Conservation (phyloP, 2,888 invertebrate species). For the Nomada ruficornis region DNA sequence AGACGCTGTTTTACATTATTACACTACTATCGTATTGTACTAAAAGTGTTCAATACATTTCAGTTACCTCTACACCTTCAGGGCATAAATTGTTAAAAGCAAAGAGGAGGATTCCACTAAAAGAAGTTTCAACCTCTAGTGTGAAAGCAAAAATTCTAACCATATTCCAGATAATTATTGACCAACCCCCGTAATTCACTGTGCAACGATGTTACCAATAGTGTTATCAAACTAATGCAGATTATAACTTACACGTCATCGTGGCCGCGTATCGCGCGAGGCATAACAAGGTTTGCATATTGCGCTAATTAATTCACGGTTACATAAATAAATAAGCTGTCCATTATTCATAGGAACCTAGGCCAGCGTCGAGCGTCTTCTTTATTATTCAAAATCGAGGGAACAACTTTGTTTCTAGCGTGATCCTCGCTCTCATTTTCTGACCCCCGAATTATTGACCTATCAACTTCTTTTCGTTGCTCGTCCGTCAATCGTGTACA, state of each 20-base stretch:
- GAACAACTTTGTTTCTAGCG: constrained; percentile 33
- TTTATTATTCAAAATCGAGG: constrained; percentile 51
- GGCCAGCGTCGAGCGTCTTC: constrained; percentile 1
- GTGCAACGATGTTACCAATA: constrained; percentile 25
- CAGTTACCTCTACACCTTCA: too few species aligned
- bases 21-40: too few species aligned
- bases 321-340: constrained; percentile 52
- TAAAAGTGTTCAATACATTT: too few species aligned
- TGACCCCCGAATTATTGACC: constrained; percentile 9
- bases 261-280: constrained; percentile 4
- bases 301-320: constrained; percentile 48
- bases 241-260: constrained; percentile 22
- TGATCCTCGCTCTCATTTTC: constrained; percentile 14
- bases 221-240: constrained; percentile 17
- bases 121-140: too few species aligned
- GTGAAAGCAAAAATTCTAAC: too few species aligned
- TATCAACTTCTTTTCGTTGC: neutral
- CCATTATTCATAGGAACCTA: constrained; percentile 40
- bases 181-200: too few species aligned
- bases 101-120: too few species aligned
- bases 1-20: too few species aligned
- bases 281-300: constrained; percentile 40
- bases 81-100: too few species aligned
- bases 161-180: too few species aligned
- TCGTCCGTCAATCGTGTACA: constrained; percentile 1